phyloP scores from a whole-genome alignment of 2,888 invertebrate species.

The Tipula vernalis region DNA sequence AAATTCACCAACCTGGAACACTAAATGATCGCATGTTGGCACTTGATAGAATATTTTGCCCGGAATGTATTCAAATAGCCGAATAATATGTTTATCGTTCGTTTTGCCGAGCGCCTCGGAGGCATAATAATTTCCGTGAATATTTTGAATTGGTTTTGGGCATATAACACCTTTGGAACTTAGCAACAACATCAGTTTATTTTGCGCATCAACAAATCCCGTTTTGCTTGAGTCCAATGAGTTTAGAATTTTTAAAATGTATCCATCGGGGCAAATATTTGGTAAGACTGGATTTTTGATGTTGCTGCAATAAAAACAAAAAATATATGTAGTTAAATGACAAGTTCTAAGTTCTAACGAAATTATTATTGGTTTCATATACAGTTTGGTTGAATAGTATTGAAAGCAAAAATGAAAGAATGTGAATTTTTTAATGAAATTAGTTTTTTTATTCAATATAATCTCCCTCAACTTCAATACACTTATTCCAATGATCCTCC shows the following conservation, averaged over 20 bases:
- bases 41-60: conserved; percentile 57
- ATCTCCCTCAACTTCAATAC: too few species aligned
- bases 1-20: conserved; percentile 60
- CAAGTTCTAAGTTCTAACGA: too few species aligned
- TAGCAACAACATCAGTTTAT: conserved; percentile 56
- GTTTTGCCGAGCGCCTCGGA: conserved; percentile 36
- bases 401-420: too few species aligned
- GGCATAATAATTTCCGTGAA: conserved; percentile 49
- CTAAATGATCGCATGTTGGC: conserved; percentile 44
- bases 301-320: conserved; percentile 26
- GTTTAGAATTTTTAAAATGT: conserved; percentile 74
- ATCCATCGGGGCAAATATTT: conserved; percentile 45
- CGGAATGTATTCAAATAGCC: conserved; percentile 63
- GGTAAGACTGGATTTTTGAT: conserved; percentile 48
- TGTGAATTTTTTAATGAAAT: too few species aligned
- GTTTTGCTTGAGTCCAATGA: conserved; percentile 61
- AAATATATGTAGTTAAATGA: not conserved
- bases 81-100: conserved; percentile 48
- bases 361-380: too few species aligned
- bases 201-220: conserved; percentile 59
- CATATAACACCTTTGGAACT: conserved; percentile 52
- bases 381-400: too few species aligned
- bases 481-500: too few species aligned
- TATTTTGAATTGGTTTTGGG: conserved; percentile 57
- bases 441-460: too few species aligned